Evolutionary conservation across 2,888 invertebrate genomes (phyloP).

Genomic region (Rambutsinella grinnellia): DNA sequence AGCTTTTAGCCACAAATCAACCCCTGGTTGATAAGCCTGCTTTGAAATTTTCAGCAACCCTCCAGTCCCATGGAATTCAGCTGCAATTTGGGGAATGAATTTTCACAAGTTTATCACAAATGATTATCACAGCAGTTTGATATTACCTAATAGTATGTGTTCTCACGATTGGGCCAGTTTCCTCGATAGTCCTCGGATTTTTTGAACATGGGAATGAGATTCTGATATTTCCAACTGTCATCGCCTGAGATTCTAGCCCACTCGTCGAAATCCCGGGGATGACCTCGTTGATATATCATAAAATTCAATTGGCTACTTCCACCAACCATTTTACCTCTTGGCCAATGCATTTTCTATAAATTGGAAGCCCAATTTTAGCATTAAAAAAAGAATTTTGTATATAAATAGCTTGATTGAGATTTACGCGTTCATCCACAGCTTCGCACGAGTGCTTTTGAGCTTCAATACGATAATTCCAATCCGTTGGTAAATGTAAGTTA

Average conservation of each 20-base stretch:
- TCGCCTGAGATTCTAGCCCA: slow-evolving; percentile 28
- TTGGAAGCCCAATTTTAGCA: neutral
- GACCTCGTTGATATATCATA: slow-evolving; percentile 43
- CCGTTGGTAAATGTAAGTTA: slow-evolving; percentile 31
- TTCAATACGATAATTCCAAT: slow-evolving; percentile 32
- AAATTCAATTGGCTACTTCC: slow-evolving; percentile 37
- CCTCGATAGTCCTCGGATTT: slow-evolving; percentile 33
- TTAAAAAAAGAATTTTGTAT: neutral
- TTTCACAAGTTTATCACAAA: too few species aligned
- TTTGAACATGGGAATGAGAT: slow-evolving; percentile 27
- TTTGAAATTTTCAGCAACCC: slow-evolving; percentile 30
- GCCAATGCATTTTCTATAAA: slow-evolving; percentile 39
- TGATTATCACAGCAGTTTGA: too few species aligned
- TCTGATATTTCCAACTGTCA: slow-evolving; percentile 31
- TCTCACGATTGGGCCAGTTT: slow-evolving; percentile 27
- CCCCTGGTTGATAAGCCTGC: slow-evolving; percentile 2
- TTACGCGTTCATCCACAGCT: slow-evolving; percentile 31
- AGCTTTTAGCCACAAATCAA: slow-evolving; percentile 33
- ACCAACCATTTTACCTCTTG: slow-evolving; percentile 37
- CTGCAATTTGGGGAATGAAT: slow-evolving; percentile 21
- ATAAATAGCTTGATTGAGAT: neutral
- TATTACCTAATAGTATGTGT: neutral
- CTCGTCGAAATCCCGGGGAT: slow-evolving; percentile 20
- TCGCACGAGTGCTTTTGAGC: slow-evolving; percentile 26
- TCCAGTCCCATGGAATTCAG: slow-evolving; percentile 35